phyloP scores from a whole-genome alignment of 2,113 vertebrate genomes.

The Pampusana beccarii region DNA sequence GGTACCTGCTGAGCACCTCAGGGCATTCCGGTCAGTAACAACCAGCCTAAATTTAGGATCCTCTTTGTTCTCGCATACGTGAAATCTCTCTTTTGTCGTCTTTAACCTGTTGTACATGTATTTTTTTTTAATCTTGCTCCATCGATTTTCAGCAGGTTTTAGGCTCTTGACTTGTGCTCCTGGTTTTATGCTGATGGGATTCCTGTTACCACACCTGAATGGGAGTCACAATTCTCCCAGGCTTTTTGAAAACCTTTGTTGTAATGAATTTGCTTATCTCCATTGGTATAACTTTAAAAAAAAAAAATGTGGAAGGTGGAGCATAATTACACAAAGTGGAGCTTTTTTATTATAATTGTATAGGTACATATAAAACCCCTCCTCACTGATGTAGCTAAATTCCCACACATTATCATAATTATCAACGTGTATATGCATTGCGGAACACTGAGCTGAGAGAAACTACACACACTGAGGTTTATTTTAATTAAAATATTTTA shows the following conservation, averaged over 20 bases:
- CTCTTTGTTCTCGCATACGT: rapidly evolving
- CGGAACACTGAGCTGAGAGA: not conserved
- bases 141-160: not conserved
- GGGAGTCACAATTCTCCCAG: not conserved
- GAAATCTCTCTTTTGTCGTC: not conserved
- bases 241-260: not conserved
- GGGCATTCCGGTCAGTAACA: not conserved
- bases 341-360: not conserved
- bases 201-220: not conserved
- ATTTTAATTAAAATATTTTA: conserved; percentile 26
- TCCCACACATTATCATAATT: not conserved
- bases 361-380: not conserved
- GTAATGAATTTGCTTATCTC: not conserved
- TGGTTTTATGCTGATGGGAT: not conserved
- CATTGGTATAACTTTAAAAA: not conserved
- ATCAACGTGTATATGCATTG: not conserved
- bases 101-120: not conserved
- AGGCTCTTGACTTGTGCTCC: not conserved
- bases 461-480: not conserved
- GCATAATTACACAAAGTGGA: not conserved
- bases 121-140: not conserved
- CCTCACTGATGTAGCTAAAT: not conserved
- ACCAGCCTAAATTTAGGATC: not conserved
- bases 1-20: rapidly evolving
- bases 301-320: not conserved